A percentile compares a stretch with the other conserved stretches of the same genome.
phyloP scores from a whole-genome alignment of 1,140 invertebrate species.

The Medauroidea extradentata region DNA sequence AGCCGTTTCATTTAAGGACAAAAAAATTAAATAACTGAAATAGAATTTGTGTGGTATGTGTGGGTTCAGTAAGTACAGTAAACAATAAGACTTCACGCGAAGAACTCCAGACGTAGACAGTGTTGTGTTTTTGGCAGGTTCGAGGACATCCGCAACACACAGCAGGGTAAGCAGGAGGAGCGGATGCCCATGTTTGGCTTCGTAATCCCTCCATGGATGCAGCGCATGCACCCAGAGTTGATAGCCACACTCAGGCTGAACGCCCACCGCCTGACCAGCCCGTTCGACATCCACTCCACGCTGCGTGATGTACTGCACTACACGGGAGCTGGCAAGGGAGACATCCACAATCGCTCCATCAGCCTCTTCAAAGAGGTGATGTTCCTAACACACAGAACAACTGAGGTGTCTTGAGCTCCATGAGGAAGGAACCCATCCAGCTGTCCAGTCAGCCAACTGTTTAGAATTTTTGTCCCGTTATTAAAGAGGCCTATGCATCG shows the following conservation, averaged over 20 bases:
- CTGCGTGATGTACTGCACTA: conserved; percentile 59
- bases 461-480: no score
- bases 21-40: no score
- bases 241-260: conserved; percentile 65
- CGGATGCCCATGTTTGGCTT: conserved; percentile 80
- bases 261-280: conserved; percentile 63
- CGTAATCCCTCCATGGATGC: conserved; percentile 64
- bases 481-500: no score
- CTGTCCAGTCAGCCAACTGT: no score
- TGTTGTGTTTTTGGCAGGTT: conserved; percentile 53
- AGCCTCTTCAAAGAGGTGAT: conserved; percentile 66
- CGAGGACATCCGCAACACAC: conserved; percentile 71
- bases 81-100: no score
- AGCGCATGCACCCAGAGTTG: conserved; percentile 53
- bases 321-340: conserved; percentile 43
- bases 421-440: no score
- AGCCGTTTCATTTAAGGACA: no score
- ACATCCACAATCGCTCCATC: conserved; percentile 55
- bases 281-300: conserved; percentile 77
- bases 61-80: no score
- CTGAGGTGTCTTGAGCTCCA: no score
- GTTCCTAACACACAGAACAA: no score
- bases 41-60: no score
- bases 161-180: conserved; percentile 88
- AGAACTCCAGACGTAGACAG: no score